Percentiles rank a stretch among this genome's conserved stretches.
Evolutionary conservation across 2,797 vertebrate genomes (phyloP).

Genomic region (Liparis tanakae): DNA sequence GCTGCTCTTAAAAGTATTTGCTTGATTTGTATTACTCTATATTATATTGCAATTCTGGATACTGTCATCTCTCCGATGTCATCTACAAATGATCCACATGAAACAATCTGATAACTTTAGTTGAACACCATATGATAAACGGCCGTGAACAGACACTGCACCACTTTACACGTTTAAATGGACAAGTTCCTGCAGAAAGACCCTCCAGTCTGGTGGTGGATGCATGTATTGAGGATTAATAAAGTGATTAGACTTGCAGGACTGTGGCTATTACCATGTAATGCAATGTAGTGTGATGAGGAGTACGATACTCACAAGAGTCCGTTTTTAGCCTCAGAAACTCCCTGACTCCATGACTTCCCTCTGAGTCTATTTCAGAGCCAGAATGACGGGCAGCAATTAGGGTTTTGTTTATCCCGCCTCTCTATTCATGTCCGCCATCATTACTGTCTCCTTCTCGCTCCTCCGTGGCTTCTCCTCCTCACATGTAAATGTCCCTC

Average conservation of each 20-base stretch:
- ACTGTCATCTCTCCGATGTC: background rate
- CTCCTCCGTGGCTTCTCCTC: constrained; percentile 11
- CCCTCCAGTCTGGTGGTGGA: constrained; percentile 13
- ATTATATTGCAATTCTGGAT: background rate
- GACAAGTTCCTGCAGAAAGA: background rate
- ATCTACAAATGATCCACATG: background rate
- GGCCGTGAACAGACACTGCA: too few relatives aligned
- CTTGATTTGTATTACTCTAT: background rate
- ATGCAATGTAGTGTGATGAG: background rate
- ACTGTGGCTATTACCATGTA: constrained; percentile 1
- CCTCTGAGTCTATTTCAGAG: constrained; percentile 61
- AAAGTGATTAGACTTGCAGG: constrained; percentile 11
- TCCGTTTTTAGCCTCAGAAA: constrained; percentile 9
- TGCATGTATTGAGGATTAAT: constrained; percentile 30
- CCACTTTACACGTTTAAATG: background rate
- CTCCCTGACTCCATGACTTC: constrained; percentile 33
- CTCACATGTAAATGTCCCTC: background rate
- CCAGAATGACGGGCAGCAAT: constrained; percentile 60
- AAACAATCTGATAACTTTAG: constrained; percentile 22
- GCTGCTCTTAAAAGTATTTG: background rate
- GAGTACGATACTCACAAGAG: background rate
- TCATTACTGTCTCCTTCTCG: constrained; percentile 48
- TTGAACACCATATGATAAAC: background rate
- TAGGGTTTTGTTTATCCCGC: constrained; percentile 64
- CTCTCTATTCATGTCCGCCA: constrained; percentile 56